Evolutionary conservation across 2,113 vertebrate species (phyloP).

Genomic region (Aleadryas rufinucha): DNA sequence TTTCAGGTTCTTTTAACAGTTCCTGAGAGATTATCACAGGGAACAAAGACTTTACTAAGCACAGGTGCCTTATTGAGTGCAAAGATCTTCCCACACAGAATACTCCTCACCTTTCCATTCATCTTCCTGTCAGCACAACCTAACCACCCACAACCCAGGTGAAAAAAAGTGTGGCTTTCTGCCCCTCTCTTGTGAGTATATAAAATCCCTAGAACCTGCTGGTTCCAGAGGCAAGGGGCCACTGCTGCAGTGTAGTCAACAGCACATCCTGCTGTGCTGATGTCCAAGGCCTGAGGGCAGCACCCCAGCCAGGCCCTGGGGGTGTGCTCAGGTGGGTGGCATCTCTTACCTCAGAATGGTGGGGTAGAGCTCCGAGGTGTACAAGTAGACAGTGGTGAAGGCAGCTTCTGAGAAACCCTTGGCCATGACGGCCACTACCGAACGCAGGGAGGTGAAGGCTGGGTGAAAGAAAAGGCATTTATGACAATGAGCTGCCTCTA

Average conservation of each 20-base stretch:
- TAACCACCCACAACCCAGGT: not conserved
- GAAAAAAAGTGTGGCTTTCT: not conserved
- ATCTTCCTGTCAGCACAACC: not conserved
- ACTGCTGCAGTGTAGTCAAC: not conserved
- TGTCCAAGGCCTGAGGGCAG: not conserved
- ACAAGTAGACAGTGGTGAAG: conserved; percentile 78
- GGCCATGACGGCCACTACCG: conserved; percentile 72
- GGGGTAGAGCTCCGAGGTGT: conserved; percentile 84
- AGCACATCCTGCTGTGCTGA: not conserved
- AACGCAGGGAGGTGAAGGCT: conserved; percentile 68
- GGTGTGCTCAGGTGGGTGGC: not conserved
- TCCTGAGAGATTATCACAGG: not conserved
- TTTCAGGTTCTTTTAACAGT: not conserved
- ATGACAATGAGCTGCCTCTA: not conserved
- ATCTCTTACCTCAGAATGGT: conserved; percentile 82
- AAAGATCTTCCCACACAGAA: not conserved
- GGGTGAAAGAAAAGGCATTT: not conserved
- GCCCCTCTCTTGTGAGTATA: not conserved
- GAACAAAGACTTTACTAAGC: not conserved
- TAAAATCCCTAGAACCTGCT: not conserved
- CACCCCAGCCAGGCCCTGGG: not conserved
- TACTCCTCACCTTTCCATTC: not conserved
- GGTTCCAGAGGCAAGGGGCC: not conserved
- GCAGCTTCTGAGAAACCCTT: conserved; percentile 81
- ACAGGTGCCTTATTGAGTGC: not conserved